Evolutionary conservation across 1,140 invertebrate genomes (phyloP).

Genomic region (Elymnias hypermnestra): DNA sequence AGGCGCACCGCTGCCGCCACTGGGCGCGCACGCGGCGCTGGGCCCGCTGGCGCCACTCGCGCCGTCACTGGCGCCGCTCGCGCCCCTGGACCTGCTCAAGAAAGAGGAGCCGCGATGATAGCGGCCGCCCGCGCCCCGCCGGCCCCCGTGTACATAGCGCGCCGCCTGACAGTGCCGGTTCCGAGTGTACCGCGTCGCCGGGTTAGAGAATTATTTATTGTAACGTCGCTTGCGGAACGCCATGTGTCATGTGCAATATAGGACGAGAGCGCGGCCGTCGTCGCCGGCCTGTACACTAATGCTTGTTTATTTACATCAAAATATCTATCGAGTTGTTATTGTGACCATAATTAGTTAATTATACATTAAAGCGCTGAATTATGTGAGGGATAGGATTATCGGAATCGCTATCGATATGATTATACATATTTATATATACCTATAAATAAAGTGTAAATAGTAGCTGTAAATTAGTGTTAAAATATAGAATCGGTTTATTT

Average conservation of each 20-base stretch:
- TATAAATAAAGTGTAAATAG: slow-evolving; percentile 76
- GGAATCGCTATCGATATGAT: slow-evolving; percentile 69
- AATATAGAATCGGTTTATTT: slow-evolving; percentile 75
- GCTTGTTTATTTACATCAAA: slow-evolving; percentile 74
- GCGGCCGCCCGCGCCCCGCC: slow-evolving; percentile 45
- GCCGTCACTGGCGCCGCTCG: slow-evolving; percentile 51
- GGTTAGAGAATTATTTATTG: slow-evolving; percentile 73
- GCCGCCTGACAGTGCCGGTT: slow-evolving; percentile 56
- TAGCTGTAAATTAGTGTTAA: slow-evolving; percentile 74
- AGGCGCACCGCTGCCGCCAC: slow-evolving; percentile 35
- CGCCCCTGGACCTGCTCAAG: slow-evolving; percentile 67
- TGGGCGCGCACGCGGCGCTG: slow-evolving; percentile 40
- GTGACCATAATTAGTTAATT: slow-evolving; percentile 76
- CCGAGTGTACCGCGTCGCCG: no score
- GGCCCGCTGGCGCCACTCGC: slow-evolving; percentile 45
- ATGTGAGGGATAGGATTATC: slow-evolving; percentile 67
- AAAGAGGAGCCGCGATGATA: slow-evolving; percentile 77
- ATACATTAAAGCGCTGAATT: slow-evolving; percentile 69
- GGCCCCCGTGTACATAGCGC: slow-evolving; percentile 45
- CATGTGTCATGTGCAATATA: slow-evolving; percentile 35
- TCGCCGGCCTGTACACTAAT: slow-evolving; percentile 58
- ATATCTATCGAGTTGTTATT: slow-evolving; percentile 74
- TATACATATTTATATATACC: slow-evolving; percentile 76
- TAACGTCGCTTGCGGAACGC: slow-evolving; percentile 52
- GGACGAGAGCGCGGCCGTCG: slow-evolving; percentile 40